Percentiles rank a stretch among this genome's conserved stretches.
Evolutionary conservation across 2,888 invertebrate species (phyloP).

Genomic region (Capitulum mitella): DNA sequence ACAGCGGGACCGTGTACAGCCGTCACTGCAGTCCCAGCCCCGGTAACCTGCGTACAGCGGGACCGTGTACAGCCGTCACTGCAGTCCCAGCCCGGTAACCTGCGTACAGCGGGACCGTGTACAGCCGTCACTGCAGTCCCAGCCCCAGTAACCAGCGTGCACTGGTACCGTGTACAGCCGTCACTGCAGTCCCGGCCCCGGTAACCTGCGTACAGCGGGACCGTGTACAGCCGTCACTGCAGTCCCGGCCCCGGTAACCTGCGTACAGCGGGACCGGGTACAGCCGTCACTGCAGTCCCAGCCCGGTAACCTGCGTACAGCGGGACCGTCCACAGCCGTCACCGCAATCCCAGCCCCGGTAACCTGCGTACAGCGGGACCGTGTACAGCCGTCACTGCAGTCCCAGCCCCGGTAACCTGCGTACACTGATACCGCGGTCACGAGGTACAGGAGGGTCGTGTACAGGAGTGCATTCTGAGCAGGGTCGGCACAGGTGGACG

Average conservation of each 20-base stretch:
- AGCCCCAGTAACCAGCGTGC: background rate
- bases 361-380: no score
- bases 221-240: background rate
- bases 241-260: background rate
- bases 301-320: no score
- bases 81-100: background rate
- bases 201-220: conserved; percentile 39
- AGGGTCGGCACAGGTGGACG: no score
- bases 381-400: background rate
- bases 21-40: background rate
- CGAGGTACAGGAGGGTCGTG: no score
- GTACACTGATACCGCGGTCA: no score
- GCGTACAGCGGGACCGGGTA: background rate
- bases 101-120: background rate
- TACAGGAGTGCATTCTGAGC: no score
- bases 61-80: background rate
- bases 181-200: conserved; percentile 45
- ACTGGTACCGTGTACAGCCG: no score
- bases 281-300: background rate
- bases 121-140: background rate
- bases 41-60: background rate
- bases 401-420: no score
- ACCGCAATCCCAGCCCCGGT: background rate
- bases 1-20: no score
- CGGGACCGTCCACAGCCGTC: no score